Conservation (phyloP, 2,888 invertebrate species). For the Mystacides longicornis region DNA sequence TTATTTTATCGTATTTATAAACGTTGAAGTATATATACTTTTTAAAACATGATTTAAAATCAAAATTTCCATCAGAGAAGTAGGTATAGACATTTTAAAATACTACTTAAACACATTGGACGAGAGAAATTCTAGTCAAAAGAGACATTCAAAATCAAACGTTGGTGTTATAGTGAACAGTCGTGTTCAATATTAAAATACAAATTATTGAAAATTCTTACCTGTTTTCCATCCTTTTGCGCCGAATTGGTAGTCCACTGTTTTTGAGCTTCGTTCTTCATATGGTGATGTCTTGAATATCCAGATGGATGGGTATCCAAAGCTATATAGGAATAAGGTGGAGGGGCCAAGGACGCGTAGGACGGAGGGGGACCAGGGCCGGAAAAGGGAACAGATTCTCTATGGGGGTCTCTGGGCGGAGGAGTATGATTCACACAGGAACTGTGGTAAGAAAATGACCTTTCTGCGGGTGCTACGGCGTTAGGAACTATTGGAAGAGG, state of each 20-base stretch:
- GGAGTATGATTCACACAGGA: background rate
- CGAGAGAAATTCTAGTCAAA: no score
- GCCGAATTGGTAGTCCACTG: constrained; percentile 7
- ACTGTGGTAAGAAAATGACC: background rate
- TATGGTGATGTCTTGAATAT: background rate
- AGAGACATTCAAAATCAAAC: no score
- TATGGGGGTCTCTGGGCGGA: constrained; percentile 9
- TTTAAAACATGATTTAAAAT: no score
- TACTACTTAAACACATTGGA: no score
- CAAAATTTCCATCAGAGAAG: no score
- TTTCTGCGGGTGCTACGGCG: background rate
- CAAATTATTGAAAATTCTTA: background rate
- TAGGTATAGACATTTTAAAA: no score
- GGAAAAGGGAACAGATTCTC: constrained; percentile 7
- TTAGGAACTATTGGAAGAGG: constrained; percentile 3
- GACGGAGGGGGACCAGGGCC: constrained; percentile 10
- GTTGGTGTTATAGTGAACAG: no score
- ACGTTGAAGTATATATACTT: no score
- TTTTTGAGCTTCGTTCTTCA: background rate
- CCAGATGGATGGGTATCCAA: background rate
- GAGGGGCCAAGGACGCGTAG: background rate
- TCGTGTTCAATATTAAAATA: no score
- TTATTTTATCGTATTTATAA: no score
- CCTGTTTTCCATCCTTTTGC: constrained; percentile 10
- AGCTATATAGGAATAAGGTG: constrained; percentile 3